Evolutionary conservation across 2,113 vertebrate genomes (phyloP).

Genomic region (Puma concolor): DNA sequence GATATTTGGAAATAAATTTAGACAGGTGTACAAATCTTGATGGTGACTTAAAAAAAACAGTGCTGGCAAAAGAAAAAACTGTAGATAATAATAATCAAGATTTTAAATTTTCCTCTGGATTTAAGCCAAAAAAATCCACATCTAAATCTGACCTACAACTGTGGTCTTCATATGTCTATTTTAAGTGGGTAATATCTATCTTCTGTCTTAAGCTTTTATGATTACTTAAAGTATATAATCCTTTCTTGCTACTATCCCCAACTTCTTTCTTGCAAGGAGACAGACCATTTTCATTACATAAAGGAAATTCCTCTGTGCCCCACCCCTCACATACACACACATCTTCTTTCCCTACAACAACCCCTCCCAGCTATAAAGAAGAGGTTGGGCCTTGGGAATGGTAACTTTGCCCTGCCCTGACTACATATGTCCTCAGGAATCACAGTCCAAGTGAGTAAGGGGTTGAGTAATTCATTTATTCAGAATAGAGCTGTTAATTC

Average conservation of each 20-base stretch:
- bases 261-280: conserved; percentile 8
- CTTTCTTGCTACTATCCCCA: neutral
- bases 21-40: neutral
- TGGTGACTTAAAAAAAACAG: neutral
- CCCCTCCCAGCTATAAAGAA: neutral
- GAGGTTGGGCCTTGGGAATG: neutral
- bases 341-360: neutral
- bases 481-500: neutral
- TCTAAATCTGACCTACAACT: neutral
- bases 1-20: conserved; percentile 32
- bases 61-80: neutral
- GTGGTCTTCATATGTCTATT: neutral
- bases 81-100: neutral
- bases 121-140: neutral
- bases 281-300: neutral
- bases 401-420: neutral
- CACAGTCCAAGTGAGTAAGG: neutral
- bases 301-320: neutral
- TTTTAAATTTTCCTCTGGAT: conserved; percentile 31
- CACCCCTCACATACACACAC: neutral
- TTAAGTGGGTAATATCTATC: neutral
- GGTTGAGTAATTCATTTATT: neutral
- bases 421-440: neutral
- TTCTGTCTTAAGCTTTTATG: neutral
- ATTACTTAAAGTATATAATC: neutral